Percentiles rank a stretch among this genome's conserved stretches.
Evolutionary conservation across 1,140 invertebrate species (phyloP).

Genomic region (Rhynchophorus ferrugineus): DNA sequence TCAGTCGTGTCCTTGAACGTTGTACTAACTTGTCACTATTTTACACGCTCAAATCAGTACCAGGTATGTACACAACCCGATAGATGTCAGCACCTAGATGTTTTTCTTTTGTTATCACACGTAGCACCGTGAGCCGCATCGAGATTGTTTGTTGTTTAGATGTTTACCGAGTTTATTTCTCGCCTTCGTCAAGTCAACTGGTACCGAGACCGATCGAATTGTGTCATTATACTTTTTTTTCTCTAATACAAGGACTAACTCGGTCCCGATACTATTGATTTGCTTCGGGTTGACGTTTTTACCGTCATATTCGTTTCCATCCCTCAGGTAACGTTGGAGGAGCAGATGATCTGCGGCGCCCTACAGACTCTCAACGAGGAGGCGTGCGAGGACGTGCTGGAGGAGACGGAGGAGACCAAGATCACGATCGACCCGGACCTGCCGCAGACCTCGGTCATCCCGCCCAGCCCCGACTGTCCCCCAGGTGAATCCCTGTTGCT

Average conservation of each 20-base stretch:
- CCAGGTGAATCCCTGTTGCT: conserved; percentile 35
- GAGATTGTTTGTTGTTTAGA: no score
- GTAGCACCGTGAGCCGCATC: no score
- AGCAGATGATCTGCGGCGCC: conserved; percentile 89
- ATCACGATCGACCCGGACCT: conserved; percentile 33
- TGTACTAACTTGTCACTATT: background rate
- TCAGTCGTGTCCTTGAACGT: no score
- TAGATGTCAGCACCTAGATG: conserved; percentile 1
- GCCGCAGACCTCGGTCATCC: conserved; percentile 37
- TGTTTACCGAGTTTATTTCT: no score
- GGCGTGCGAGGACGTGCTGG: conserved; percentile 77
- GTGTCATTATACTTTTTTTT: no score
- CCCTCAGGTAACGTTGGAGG: conserved; percentile 77
- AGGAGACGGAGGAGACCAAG: conserved; percentile 42
- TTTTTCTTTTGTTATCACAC: no score
- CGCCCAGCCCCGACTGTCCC: conserved; percentile 36
- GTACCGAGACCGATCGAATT: no score
- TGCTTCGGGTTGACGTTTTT: no score
- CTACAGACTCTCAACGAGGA: conserved; percentile 87
- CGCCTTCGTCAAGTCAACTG: no score
- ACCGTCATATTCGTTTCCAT: no score
- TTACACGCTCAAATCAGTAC: conserved; percentile 33
- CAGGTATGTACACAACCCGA: conserved; percentile 38
- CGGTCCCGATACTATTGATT: no score
- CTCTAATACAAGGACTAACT: no score